phyloP scores from a whole-genome alignment of 2,113 vertebrate genomes.

The Myrmecophaga tridactyla region DNA sequence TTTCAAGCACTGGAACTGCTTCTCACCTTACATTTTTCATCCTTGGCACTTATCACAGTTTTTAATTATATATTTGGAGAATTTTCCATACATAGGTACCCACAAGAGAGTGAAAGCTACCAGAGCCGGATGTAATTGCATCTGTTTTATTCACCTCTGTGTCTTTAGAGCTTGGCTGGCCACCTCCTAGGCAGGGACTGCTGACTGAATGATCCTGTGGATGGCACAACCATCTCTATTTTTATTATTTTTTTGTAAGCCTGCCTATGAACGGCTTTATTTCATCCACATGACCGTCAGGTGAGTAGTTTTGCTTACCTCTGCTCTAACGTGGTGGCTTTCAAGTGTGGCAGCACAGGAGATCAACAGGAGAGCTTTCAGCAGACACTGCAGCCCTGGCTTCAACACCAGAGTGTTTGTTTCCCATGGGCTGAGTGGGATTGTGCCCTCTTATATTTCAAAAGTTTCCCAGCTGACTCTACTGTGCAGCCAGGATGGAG shows the following conservation, averaged over 20 bases:
- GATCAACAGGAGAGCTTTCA: not conserved
- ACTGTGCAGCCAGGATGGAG: not conserved
- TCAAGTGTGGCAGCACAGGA: not conserved
- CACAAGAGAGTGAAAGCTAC: not conserved
- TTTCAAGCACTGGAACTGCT: not conserved
- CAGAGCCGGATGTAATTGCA: fast-evolving
- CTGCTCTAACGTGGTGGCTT: not conserved
- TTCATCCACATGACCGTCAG: not conserved
- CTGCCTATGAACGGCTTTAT: not conserved
- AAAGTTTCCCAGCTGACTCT: not conserved
- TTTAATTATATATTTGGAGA: not conserved
- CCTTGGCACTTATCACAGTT: not conserved
- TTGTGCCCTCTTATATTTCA: not conserved
- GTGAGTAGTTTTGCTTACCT: not conserved
- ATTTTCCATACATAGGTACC: not conserved
- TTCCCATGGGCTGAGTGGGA: not conserved
- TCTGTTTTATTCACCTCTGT: not conserved
- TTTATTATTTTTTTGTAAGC: not conserved
- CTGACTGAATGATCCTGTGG: not conserved
- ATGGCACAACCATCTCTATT: not conserved
- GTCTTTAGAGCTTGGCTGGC: not conserved
- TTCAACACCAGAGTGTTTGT: not conserved
- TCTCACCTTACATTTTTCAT: not conserved
- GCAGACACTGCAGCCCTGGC: not conserved
- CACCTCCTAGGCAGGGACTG: fast-evolving